Conservation (phyloP, 2,113 vertebrate genomes). For the Myrmecobius fasciatus region DNA sequence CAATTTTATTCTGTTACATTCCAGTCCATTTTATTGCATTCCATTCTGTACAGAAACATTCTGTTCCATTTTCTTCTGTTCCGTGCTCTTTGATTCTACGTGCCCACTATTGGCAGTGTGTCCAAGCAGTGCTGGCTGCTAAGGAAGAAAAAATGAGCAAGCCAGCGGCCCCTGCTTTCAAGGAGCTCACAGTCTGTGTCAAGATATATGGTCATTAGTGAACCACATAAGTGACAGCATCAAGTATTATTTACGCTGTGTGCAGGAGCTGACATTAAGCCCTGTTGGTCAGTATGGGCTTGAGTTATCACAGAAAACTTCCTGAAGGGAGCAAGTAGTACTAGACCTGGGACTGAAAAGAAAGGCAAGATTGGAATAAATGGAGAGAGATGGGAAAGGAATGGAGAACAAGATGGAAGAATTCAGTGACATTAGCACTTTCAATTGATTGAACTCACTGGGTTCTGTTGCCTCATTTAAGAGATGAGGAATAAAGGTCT, state of each 20-base stretch:
- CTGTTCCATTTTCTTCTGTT: background rate
- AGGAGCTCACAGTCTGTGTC: background rate
- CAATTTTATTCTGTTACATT: background rate
- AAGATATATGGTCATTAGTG: background rate
- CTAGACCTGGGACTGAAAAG: background rate
- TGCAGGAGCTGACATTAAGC: background rate
- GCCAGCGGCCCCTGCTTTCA: background rate
- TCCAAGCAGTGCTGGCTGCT: background rate
- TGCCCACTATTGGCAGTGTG: background rate
- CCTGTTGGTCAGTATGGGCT: background rate
- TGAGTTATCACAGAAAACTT: background rate
- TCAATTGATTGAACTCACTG: background rate
- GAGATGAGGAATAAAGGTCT: slow-evolving; percentile 3
- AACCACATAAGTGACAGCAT: background rate
- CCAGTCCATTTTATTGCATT: background rate
- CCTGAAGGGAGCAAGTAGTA: background rate
- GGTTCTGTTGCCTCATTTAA: background rate
- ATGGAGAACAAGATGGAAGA: background rate
- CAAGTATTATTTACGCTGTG: background rate
- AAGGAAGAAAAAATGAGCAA: background rate
- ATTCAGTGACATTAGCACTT: background rate
- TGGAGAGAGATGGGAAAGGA: background rate
- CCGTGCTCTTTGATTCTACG: background rate
- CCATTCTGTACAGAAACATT: background rate
- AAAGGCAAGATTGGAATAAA: background rate